phyloP scores from a whole-genome alignment of 1,140 invertebrate genomes.

The Hesperophylax magnus region DNA sequence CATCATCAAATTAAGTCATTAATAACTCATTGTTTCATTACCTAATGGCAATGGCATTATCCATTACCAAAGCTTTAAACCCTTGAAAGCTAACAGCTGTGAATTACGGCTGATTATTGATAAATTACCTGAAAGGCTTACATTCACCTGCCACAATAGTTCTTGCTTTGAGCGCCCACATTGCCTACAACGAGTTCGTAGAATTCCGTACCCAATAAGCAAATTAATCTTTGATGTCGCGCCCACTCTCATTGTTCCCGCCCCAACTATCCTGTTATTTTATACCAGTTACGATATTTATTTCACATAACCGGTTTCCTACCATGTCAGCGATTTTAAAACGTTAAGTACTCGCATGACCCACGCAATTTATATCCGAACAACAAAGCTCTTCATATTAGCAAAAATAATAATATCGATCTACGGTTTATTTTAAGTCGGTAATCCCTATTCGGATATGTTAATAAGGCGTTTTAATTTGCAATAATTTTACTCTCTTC shows the following conservation, averaged over 20 bases:
- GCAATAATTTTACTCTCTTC: neutral
- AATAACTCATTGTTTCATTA: too few species aligned
- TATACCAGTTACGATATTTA: neutral
- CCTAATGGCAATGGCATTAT: too few species aligned
- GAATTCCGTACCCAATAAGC: too few species aligned
- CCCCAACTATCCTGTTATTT: conserved; percentile 25
- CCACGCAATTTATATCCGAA: neutral
- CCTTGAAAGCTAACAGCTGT: too few species aligned
- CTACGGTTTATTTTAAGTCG: neutral
- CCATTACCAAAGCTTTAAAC: too few species aligned
- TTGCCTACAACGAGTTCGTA: neutral
- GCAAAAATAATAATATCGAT: neutral
- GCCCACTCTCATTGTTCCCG: conserved; percentile 15
- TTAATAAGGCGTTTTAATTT: neutral
- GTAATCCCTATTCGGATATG: neutral
- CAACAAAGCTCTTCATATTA: neutral
- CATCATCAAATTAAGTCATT: too few species aligned
- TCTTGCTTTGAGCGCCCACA: neutral
- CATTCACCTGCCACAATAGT: conserved; percentile 14
- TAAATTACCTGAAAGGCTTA: neutral
- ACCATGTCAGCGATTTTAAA: neutral
- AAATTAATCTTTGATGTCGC: neutral
- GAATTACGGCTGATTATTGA: too few species aligned
- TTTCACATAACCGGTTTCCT: conserved; percentile 12
- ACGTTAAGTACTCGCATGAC: neutral